Percentiles rank a stretch among this genome's conserved stretches.
Evolutionary conservation across 2,888 invertebrate species (phyloP).

Genomic region (Plutella xylostella): DNA sequence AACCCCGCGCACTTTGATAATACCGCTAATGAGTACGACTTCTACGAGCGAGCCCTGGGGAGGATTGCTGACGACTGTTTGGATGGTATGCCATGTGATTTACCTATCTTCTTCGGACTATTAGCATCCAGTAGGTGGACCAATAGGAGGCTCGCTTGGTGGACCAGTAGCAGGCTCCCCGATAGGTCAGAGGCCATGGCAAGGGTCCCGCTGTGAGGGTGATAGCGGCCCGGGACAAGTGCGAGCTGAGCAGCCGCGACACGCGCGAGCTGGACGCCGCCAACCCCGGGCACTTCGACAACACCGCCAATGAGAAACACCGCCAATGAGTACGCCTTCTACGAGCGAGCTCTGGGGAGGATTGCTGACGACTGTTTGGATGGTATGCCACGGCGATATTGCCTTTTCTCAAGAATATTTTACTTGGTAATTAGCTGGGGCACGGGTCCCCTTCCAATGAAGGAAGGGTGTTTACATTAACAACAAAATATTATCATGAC

Average conservation of each 20-base stretch:
- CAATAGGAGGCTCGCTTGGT: conserved; percentile 35
- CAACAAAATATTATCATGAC: no score
- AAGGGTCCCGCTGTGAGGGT: conserved; percentile 80
- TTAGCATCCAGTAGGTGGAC: conserved; percentile 25
- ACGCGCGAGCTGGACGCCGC: conserved; percentile 85
- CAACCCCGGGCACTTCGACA: conserved; percentile 88
- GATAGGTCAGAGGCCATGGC: conserved; percentile 44
- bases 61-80: conserved; percentile 83
- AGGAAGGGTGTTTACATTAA: no score
- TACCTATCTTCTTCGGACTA: no score
- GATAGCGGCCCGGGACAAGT: conserved; percentile 85
- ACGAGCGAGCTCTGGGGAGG: conserved; percentile 81
- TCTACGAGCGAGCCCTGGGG: conserved; percentile 83
- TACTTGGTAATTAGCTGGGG: no score
- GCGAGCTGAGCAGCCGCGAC: conserved; percentile 90
- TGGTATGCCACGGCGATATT: no score
- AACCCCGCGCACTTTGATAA: conserved; percentile 89
- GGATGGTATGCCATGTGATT: no score
- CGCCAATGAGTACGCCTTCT: conserved; percentile 86
- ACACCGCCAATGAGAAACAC: no score
- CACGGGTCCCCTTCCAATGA: no score
- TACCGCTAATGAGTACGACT: conserved; percentile 83
- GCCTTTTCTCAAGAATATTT: no score
- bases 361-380: conserved; percentile 86
- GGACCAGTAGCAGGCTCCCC: conserved; percentile 28